Evolutionary conservation across 2,797 vertebrate genomes (phyloP).

Genomic region (Cuniculus paca): DNA sequence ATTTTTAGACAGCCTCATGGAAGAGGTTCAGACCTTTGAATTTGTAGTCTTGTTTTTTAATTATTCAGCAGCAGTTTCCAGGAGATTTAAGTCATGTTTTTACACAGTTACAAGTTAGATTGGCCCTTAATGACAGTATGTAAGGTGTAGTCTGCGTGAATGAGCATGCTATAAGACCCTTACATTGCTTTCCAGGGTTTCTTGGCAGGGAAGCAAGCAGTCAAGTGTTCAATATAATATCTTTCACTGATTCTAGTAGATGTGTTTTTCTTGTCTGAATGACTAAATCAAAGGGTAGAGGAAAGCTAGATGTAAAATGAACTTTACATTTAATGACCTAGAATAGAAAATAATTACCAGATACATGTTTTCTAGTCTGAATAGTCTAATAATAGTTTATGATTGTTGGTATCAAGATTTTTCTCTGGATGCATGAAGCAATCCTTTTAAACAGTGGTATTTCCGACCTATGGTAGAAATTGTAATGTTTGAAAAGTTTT

Average conservation of each 20-base stretch:
- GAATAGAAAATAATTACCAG: not conserved
- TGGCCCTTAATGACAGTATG: not conserved
- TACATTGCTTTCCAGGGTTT: not conserved
- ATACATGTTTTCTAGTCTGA: not conserved
- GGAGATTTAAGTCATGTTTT: not conserved
- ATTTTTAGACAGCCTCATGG: slow-evolving; percentile 42
- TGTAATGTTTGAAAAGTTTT: slow-evolving; percentile 39
- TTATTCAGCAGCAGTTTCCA: not conserved
- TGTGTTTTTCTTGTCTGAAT: not conserved
- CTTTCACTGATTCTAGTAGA: not conserved
- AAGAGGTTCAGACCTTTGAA: slow-evolving; percentile 12
- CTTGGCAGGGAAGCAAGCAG: not conserved
- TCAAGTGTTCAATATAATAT: not conserved
- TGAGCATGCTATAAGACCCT: not conserved
- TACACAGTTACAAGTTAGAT: not conserved
- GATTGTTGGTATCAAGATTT: slow-evolving; percentile 42
- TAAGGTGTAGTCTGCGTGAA: not conserved
- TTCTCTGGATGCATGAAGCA: slow-evolving; percentile 46
- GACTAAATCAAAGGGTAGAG: slow-evolving; percentile 11
- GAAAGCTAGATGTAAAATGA: slow-evolving; percentile 19
- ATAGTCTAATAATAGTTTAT: not conserved
- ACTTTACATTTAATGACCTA: slow-evolving; percentile 37
- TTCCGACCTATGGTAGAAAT: slow-evolving; percentile 42
- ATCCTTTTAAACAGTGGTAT: slow-evolving; percentile 56
- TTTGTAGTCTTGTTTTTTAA: not conserved